Conservation (phyloP, 2,888 invertebrate species). For the Halictus quadricinctus region DNA sequence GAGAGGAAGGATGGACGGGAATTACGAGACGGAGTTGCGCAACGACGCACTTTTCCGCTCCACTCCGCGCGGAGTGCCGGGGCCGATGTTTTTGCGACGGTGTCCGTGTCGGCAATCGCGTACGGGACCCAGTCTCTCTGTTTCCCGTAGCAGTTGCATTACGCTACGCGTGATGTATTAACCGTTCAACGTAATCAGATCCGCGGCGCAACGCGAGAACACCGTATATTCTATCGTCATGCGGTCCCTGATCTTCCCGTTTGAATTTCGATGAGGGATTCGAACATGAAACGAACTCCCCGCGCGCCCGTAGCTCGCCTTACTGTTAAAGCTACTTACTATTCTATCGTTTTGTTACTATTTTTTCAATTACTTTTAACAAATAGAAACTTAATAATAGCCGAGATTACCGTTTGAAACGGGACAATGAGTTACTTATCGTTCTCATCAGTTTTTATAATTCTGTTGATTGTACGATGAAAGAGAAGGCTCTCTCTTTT, state of each 20-base stretch:
- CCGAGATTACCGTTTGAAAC: background rate
- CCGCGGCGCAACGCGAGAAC: constrained; percentile 43
- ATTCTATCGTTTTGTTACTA: background rate
- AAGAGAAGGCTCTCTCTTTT: background rate
- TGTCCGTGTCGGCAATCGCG: constrained; percentile 52
- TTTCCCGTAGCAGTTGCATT: constrained; percentile 48
- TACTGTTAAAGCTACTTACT: background rate
- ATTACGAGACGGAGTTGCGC: constrained; percentile 64
- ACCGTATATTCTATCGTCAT: constrained; percentile 29
- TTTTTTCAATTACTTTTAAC: background rate
- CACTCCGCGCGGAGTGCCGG: constrained; percentile 39
- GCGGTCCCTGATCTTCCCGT: constrained; percentile 29
- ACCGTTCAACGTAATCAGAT: constrained; percentile 69
- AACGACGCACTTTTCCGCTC: constrained; percentile 41
- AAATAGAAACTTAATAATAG: background rate
- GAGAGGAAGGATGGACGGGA: constrained; percentile 42
- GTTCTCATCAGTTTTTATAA: background rate
- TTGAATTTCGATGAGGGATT: constrained; percentile 29
- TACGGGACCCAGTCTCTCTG: constrained; percentile 41
- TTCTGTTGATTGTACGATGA: background rate
- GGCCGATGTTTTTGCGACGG: constrained; percentile 77
- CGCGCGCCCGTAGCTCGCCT: background rate
- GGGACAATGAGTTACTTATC: background rate
- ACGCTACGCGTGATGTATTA: constrained; percentile 66
- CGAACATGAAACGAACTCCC: constrained; percentile 10